Evolutionary conservation across 1,140 invertebrate species (phyloP).

Genomic region (Zaprionus vittiger): DNA sequence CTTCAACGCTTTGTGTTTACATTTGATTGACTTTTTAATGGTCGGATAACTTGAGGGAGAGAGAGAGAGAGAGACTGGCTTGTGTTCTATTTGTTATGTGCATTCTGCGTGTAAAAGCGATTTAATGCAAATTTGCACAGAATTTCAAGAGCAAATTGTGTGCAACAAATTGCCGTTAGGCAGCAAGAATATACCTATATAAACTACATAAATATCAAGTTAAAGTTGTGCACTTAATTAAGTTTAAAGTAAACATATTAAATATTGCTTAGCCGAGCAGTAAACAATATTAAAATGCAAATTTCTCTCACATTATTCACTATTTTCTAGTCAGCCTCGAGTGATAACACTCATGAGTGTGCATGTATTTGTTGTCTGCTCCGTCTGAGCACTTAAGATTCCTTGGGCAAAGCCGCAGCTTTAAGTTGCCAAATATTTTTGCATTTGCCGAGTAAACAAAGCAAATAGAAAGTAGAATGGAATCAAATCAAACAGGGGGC

Average conservation of each 20-base stretch:
- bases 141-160: slow-evolving; percentile 57
- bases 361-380: not conserved
- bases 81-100: slow-evolving; percentile 32
- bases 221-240: slow-evolving; percentile 35
- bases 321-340: not conserved
- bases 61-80: slow-evolving; percentile 11
- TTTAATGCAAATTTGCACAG: slow-evolving; percentile 62
- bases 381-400: slow-evolving; percentile 29
- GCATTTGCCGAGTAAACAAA: slow-evolving; percentile 51
- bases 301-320: slow-evolving; percentile 14
- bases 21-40: slow-evolving; percentile 74
- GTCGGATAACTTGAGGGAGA: slow-evolving; percentile 20
- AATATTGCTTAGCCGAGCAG: slow-evolving; percentile 19
- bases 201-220: not conserved
- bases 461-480: slow-evolving; percentile 39
- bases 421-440: slow-evolving; percentile 51
- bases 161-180: slow-evolving; percentile 16
- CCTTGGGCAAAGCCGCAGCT: slow-evolving; percentile 17
- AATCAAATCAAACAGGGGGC: slow-evolving; percentile 38
- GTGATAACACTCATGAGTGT: not conserved
- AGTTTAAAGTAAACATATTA: slow-evolving; percentile 27
- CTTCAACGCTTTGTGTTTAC: slow-evolving; percentile 34
- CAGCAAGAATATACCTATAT: slow-evolving; percentile 3
- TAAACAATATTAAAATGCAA: slow-evolving; percentile 40
- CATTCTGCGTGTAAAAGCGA: slow-evolving; percentile 35